Base-by-base conservation (phyloP, 2,113 vertebrate species). In the Pungitius pungitius region DNA sequence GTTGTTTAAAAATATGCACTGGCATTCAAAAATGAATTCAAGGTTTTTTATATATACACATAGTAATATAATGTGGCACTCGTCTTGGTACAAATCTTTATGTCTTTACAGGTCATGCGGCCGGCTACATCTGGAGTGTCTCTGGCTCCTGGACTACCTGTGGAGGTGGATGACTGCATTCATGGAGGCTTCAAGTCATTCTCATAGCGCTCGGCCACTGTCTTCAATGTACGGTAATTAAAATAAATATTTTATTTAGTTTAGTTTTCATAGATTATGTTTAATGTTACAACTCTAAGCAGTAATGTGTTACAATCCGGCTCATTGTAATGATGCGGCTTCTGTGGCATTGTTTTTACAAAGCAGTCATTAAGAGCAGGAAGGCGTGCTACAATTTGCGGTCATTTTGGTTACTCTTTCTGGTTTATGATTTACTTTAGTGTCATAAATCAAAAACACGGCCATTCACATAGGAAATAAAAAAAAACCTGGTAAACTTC, bases 371-470 rank as follows among this genome's bases (percentile, higher is more conserved):
- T 60, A 51, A 59, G 8, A 64, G 42, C 74, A 69, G 52, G 15
- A 75, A 55, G 40, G 27, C 65, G 55, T 13, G 17, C 18, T 30
- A 26, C 42, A 42, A 11, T 82, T 63, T 63, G 49, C 13, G 20
- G 24, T 59, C 17, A 20, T 8, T 45, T 42, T 26, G 49, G 73
- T 47, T 54, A 40, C 7, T 11, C 56, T 45, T 66, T 40, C 9
- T 56, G 33, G 84, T 68, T 65, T 52, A 75, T 89, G 20, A 87
- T 86, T 84, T 56, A 76, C 75, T 13, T 2, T 58, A 8, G 56
- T 40, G 57, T 75, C 49, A 81, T 84, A 84, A 85, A 86, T 85
- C 64, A 33, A 35, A 51, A 24, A 12, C 15, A 52, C 17, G 62
- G 59, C 58, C 75, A 37, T 26, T 60, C 47, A 14, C 70, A 56